Conservation (phyloP, 2,888 invertebrate species). For the Stenurella melanura region DNA sequence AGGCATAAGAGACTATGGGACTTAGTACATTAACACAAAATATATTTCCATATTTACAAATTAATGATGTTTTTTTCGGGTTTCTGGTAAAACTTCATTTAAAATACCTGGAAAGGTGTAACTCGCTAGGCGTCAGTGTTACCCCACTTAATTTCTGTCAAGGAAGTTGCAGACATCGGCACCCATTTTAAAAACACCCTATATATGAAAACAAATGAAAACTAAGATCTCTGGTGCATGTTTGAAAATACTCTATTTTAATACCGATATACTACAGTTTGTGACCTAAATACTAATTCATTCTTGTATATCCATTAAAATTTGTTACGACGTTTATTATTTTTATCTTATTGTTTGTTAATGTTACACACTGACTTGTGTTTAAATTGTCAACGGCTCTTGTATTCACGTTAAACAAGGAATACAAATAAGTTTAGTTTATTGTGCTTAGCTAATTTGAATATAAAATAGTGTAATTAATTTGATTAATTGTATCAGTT, state of each 20-base stretch:
- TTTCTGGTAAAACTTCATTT: too few relatives aligned
- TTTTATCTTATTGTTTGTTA: constrained; percentile 14
- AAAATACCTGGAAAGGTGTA: too few relatives aligned
- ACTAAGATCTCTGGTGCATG: neutral
- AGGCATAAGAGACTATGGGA: too few relatives aligned
- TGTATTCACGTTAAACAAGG: neutral
- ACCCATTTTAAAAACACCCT: too few relatives aligned
- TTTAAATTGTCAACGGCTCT: neutral
- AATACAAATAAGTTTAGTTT: neutral
- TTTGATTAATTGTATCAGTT: neutral
- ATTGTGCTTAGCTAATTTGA: neutral
- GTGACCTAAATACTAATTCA: constrained; percentile 5
- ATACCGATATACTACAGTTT: neutral
- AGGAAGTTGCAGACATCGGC: too few relatives aligned
- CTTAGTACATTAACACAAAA: too few relatives aligned
- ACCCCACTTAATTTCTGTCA: too few relatives aligned
- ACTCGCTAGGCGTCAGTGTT: too few relatives aligned
- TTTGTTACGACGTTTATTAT: constrained; percentile 10
- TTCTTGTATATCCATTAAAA: constrained; percentile 12
- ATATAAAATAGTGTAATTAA: neutral
- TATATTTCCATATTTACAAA: too few relatives aligned
- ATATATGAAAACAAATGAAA: neutral
- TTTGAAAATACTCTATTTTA: neutral
- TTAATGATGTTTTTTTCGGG: too few relatives aligned
- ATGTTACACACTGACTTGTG: neutral